Conservation (phyloP, 2,797 vertebrate species). For the Tokudaia muenninki region DNA sequence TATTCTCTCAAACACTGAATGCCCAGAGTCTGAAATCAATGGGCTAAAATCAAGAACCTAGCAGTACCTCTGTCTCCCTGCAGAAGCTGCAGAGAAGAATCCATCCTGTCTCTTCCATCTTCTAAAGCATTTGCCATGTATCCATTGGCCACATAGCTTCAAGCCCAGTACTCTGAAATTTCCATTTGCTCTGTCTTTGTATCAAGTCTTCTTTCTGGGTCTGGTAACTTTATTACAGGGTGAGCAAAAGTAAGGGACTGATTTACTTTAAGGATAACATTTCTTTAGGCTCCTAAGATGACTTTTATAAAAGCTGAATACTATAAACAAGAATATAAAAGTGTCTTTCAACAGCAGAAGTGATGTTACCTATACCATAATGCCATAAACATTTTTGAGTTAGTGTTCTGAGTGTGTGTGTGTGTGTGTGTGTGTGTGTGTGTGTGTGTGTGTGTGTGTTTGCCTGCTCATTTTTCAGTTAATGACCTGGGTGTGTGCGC, state of each 20-base stretch:
- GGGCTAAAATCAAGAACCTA: not conserved
- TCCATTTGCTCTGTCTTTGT: not conserved
- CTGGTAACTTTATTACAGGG: not conserved
- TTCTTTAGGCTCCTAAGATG: not conserved
- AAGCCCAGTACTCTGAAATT: not conserved
- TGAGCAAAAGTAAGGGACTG: not conserved
- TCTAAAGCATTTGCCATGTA: not conserved
- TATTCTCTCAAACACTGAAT: not conserved
- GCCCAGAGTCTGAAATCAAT: not conserved
- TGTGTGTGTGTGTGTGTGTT: not conserved
- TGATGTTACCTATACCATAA: not conserved
- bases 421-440: too few species aligned
- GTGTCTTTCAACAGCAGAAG: not conserved
- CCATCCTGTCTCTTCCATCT: not conserved
- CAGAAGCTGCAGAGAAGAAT: not conserved
- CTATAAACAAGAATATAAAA: not conserved
- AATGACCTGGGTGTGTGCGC: not conserved
- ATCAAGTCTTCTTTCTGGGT: not conserved
- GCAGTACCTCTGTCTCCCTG: not conserved
- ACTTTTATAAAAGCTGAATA: conserved; percentile 7
- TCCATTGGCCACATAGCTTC: not conserved
- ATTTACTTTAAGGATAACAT: not conserved
- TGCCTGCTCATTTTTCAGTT: not conserved
- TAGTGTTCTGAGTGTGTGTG: not conserved
- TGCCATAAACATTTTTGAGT: conserved; percentile 34